phyloP scores from a whole-genome alignment of 1,140 invertebrate species.

The Calephelis virginiensis region DNA sequence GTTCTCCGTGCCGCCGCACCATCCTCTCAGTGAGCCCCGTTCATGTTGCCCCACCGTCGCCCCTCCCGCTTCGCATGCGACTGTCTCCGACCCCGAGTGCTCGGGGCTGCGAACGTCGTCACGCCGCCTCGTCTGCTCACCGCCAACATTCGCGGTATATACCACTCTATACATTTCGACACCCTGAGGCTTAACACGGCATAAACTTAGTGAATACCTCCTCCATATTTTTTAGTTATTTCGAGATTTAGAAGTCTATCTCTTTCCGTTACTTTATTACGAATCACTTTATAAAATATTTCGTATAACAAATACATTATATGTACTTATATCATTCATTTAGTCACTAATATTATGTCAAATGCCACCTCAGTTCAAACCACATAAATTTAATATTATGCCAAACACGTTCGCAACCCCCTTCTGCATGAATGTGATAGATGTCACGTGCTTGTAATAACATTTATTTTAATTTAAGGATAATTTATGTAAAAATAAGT shows the following conservation, averaged over 20 bases:
- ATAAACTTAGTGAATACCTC: not conserved
- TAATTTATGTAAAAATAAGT: too few species aligned
- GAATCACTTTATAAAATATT: too few species aligned
- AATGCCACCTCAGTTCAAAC: slow-evolving; percentile 28
- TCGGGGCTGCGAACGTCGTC: slow-evolving; percentile 71
- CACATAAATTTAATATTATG: slow-evolving; percentile 2
- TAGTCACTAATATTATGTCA: slow-evolving; percentile 13
- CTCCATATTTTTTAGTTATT: not conserved
- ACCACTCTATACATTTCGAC: slow-evolving; percentile 35
- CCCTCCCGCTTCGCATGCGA: slow-evolving; percentile 77
- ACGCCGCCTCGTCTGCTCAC: slow-evolving; percentile 44
- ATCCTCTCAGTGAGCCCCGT: slow-evolving; percentile 78
- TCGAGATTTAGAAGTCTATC: too few species aligned
- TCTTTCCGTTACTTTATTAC: too few species aligned
- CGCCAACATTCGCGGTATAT: slow-evolving; percentile 58
- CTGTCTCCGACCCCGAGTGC: slow-evolving; percentile 73
- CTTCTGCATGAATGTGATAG: slow-evolving; percentile 70
- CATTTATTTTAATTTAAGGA: slow-evolving; percentile 1
- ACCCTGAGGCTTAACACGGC: not conserved
- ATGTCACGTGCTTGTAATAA: slow-evolving; percentile 62
- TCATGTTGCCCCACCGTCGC: slow-evolving; percentile 77
- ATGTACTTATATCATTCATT: too few species aligned
- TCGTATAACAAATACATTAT: too few species aligned
- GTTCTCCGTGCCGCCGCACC: slow-evolving; percentile 79
- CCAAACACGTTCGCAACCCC: slow-evolving; percentile 70